These are phyloP conservation scores for Bradynema listronoti DNA, from an alignment of 1,140 invertebrate genomes.

Conservation along the genomic window DNA sequence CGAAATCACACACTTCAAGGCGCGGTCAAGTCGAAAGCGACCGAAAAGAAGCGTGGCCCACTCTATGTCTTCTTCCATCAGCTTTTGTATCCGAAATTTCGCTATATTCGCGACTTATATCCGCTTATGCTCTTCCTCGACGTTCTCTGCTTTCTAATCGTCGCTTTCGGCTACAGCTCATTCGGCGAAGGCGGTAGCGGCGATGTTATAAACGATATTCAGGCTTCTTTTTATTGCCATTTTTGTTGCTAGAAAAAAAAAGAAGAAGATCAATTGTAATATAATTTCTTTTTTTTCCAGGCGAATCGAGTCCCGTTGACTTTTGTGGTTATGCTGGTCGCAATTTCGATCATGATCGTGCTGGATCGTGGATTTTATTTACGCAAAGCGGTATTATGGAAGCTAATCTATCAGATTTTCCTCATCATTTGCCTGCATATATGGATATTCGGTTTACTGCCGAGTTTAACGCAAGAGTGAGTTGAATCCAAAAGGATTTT, in stretches of 20 bases:
- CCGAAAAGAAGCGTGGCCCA: constrained; percentile 6
- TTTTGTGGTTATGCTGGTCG: constrained; percentile 87
- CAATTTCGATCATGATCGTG: constrained; percentile 81
- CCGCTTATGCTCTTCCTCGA: constrained; percentile 97
- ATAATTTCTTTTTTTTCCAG: too few relatives aligned
- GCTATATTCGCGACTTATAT: constrained; percentile 87
- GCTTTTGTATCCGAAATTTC: constrained; percentile 70
- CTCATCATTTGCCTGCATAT: constrained; percentile 86
- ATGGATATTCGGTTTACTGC: constrained; percentile 94
- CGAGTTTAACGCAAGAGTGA: constrained; percentile 75
- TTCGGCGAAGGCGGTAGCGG: constrained; percentile 63
- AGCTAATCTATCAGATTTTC: constrained; percentile 84
- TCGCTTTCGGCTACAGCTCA: constrained; percentile 88
- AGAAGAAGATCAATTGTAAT: too few relatives aligned
- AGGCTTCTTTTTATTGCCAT: constrained; percentile 7
- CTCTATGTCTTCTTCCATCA: constrained; percentile 67
- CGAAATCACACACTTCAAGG: neutral
- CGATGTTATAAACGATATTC: constrained; percentile 39
- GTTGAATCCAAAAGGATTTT: too few relatives aligned
- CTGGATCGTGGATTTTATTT: constrained; percentile 92
- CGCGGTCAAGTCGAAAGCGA: too few relatives aligned
- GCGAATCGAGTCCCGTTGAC: constrained; percentile 86
- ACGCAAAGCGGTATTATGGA: constrained; percentile 78
- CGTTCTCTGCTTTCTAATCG: constrained; percentile 91
- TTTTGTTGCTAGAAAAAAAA: neutral